Evolutionary conservation across 1,140 invertebrate species (phyloP).

Genomic region (Nasonia giraulti): DNA sequence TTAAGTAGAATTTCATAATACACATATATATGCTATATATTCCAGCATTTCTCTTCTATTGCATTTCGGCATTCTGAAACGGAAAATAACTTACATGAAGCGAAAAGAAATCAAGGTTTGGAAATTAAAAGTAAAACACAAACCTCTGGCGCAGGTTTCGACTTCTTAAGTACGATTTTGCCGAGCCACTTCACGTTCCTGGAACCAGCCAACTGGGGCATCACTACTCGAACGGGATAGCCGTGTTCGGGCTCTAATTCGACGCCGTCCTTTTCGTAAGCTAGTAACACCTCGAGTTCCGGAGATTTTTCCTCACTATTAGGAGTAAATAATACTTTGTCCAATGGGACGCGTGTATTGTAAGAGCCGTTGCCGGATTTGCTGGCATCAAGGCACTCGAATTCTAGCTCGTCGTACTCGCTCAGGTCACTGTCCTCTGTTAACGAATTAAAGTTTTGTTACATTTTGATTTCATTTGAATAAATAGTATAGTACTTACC

Average conservation of each 20-base stretch:
- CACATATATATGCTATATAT: not conserved
- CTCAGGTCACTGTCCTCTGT: not conserved
- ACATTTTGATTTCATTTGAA: not conserved
- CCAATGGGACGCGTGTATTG: not conserved
- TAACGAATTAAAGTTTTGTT: not conserved
- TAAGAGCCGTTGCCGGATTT: not conserved
- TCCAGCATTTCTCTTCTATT: not conserved
- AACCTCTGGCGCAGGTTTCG: not conserved
- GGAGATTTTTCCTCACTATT: not conserved
- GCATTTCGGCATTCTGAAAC: not conserved
- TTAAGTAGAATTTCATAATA: not conserved
- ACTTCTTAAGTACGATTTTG: not conserved
- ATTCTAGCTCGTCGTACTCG: not conserved
- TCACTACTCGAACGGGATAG: slow-evolving; percentile 10
- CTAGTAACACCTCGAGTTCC: not conserved
- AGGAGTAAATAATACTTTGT: not conserved
- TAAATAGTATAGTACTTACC: not conserved
- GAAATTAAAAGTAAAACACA: not conserved
- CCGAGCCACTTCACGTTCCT: slow-evolving; percentile 35
- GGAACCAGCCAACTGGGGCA: not conserved
- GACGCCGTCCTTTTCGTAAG: slow-evolving; percentile 23
- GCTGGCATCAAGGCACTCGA: slow-evolving; percentile 11
- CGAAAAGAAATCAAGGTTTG: not conserved
- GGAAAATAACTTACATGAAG: not conserved
- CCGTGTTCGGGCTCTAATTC: slow-evolving; percentile 19